Base-by-base conservation (phyloP, 2,113 vertebrate species). In the Oncorhynchus masou region DNA sequence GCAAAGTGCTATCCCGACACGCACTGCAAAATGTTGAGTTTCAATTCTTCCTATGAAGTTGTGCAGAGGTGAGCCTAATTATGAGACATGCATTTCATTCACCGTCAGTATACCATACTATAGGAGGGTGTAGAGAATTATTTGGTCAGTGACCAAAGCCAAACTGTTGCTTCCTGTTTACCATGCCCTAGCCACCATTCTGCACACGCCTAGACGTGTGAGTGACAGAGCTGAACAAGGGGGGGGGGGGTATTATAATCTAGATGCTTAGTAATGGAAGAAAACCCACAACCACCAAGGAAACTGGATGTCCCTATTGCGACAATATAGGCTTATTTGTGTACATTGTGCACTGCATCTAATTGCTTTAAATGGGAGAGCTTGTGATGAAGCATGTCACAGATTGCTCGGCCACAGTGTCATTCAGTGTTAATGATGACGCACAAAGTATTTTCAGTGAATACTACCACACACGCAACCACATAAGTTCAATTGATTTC, bases 301-400 rank as follows among this genome's bases (percentile, higher is more conserved):
- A 85, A 83, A 83, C 72, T 70, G 81, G 75, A 80, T 89, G 68
- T 78, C 78, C 73, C 74, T 51, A 76, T 78, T 48, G 60, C 80
- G 79, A 87, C 84, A 87, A 90, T 83, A 72, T 51, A 75, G 83
- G 73, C 86, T 34, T 7, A 34, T 34, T 87, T 86, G 84, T 89
- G 78, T 88, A 83, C 74, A 73, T 85, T 86, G 73, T 75, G 84
- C 80, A 86, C 76, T 85, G 79, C 48, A 34, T 80, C 84, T 90
- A 89, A 92, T 19, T 20, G 16, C 16, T 57, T 57, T 57, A 19
- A 20, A 57, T 19, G 54, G 19, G 54, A 57, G 19, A 57, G 54
- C 54, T 57, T 57, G 54, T 57, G 54, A 20, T 15, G 54, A 57
- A 45, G 39, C 39, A 45, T 45, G 39, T 45, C 39, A 45, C 39